These are phyloP conservation scores for Ginglymostoma cirratum DNA, from an alignment of 2,113 vertebrate species.

Conservation along the genomic window DNA sequence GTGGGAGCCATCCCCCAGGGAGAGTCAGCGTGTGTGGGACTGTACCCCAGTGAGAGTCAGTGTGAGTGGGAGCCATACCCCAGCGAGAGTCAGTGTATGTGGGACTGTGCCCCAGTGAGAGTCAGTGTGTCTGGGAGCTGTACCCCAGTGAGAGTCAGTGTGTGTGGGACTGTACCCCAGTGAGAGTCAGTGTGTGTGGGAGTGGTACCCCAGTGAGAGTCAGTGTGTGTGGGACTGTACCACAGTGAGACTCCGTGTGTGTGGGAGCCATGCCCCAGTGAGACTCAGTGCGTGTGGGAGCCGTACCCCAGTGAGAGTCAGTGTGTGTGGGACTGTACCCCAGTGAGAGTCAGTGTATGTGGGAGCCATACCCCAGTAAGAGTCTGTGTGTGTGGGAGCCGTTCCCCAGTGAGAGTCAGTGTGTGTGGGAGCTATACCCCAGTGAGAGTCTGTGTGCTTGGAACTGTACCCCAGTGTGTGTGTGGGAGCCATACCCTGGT, in stretches of 20 bases:
- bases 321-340: no score
- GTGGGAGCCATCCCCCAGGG: background rate
- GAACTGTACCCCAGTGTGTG: background rate
- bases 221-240: background rate
- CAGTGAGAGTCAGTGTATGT: no score
- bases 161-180: no score
- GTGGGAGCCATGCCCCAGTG: no score
- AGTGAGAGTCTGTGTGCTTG: background rate
- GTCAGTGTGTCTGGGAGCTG: background rate
- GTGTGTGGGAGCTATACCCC: no score
- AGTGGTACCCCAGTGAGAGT: background rate
- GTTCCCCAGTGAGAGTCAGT: no score
- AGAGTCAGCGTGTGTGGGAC: background rate
- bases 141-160: no score
- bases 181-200: no score
- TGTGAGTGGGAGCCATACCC: background rate
- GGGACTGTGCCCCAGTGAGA: background rate
- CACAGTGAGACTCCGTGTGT: no score
- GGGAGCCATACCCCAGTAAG: no score
- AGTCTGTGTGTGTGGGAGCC: no score
- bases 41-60: background rate
- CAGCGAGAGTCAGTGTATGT: background rate
- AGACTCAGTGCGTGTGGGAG: no score
- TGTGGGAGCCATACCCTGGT: background rate
- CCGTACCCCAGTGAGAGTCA: background rate